A percentile compares a stretch with the other conserved stretches of the same genome.
phyloP scores from a whole-genome alignment of 2,888 invertebrate species.

The Acanthococcus lagerstroemiae region DNA sequence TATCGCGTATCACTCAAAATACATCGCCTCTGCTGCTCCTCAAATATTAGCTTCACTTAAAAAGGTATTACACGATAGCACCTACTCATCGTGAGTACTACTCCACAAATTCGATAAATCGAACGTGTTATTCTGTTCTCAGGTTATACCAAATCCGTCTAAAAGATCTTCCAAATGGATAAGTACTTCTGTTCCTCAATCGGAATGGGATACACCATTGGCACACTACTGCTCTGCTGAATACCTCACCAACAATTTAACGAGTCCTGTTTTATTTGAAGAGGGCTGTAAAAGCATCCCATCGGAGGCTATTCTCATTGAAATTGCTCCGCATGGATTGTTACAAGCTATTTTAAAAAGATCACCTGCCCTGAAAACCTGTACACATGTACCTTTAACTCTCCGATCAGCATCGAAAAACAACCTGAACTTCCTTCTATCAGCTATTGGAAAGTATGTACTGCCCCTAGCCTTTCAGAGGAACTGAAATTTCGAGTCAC shows the following conservation, averaged over 20 bases:
- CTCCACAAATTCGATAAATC: background rate
- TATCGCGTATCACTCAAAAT: constrained; percentile 39
- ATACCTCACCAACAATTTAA: constrained; percentile 56
- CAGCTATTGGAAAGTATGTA: constrained; percentile 58
- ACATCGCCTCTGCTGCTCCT: constrained; percentile 44
- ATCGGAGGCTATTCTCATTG: constrained; percentile 68
- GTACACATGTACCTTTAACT: constrained; percentile 63
- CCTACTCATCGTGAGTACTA: too few relatives aligned
- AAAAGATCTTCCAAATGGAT: constrained; percentile 52
- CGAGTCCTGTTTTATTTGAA: constrained; percentile 59
- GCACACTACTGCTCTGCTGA: constrained; percentile 51
- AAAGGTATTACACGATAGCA: constrained; percentile 39
- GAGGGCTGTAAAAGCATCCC: constrained; percentile 71
- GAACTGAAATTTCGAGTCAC: too few relatives aligned
- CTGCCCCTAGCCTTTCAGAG: too few relatives aligned
- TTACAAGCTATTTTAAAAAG: constrained; percentile 70
- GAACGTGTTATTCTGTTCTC: background rate
- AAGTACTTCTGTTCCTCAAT: constrained; percentile 53
- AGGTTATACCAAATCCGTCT: constrained; percentile 45
- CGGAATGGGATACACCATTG: constrained; percentile 48
- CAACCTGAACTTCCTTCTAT: constrained; percentile 48
- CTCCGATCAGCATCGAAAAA: constrained; percentile 48
- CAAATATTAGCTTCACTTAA: constrained; percentile 42
- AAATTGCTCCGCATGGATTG: constrained; percentile 80
- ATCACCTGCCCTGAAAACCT: constrained; percentile 45